Conservation (phyloP, 2,888 invertebrate genomes). For the Andrena marginata region DNA sequence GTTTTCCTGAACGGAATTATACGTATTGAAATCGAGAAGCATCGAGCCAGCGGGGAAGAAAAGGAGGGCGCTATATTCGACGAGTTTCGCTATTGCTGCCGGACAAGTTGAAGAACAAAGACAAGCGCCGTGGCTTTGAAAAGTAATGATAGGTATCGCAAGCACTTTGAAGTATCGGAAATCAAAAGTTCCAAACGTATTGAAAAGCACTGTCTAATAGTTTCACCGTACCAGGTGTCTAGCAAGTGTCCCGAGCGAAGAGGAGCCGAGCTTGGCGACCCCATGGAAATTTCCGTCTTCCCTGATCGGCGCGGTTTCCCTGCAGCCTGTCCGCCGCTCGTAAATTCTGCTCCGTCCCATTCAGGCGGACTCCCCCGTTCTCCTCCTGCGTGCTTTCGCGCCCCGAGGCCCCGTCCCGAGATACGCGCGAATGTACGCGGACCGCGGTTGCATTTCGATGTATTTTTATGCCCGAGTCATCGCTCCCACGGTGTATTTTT, state of each 20-base stretch:
- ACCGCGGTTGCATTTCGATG: conserved; percentile 81
- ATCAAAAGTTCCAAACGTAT: no score
- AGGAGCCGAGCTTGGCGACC: neutral
- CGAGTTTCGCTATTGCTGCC: no score
- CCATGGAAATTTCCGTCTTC: conserved; percentile 58
- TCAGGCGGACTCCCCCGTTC: conserved; percentile 69
- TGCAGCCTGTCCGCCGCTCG: conserved; percentile 57
- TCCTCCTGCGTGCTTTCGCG: conserved; percentile 48
- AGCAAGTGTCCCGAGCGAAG: neutral
- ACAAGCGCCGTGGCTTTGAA: no score
- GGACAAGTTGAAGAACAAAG: no score
- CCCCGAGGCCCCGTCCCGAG: conserved; percentile 57
- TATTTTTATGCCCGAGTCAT: conserved; percentile 85
- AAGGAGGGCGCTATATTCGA: no score
- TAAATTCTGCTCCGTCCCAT: conserved; percentile 75
- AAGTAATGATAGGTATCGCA: no score
- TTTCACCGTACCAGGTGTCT: neutral
- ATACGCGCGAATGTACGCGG: conserved; percentile 63
- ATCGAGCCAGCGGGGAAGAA: no score
- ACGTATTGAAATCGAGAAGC: conserved; percentile 5
- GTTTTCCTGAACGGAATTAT: conserved; percentile 6
- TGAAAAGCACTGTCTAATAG: no score
- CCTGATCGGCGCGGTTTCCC: conserved; percentile 42
- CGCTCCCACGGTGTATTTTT: conserved; percentile 85
- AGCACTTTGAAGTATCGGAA: no score